These are phyloP conservation scores for Listronotus bonariensis DNA, from an alignment of 1,140 invertebrate species.

Conservation along the genomic window DNA sequence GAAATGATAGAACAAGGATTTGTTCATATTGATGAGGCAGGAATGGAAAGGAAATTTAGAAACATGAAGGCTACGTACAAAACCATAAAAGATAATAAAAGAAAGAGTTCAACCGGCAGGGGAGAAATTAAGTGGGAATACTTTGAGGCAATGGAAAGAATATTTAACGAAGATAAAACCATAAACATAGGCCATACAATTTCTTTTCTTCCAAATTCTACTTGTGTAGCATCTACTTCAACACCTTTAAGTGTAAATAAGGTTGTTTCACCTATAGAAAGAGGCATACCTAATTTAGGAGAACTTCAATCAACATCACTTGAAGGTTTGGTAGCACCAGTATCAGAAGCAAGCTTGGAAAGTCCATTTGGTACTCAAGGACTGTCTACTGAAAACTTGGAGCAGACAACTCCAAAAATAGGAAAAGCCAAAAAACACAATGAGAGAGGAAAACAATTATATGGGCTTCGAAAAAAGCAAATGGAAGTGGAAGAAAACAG, in stretches of 20 bases:
- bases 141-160: not conserved
- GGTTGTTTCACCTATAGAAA: slow-evolving; percentile 1
- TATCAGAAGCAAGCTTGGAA: not conserved
- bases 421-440: not conserved
- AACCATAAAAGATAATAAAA: too few relatives aligned
- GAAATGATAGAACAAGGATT: too few relatives aligned
- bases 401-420: not conserved
- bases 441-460: slow-evolving; percentile 1
- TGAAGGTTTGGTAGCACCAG: not conserved
- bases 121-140: too few relatives aligned
- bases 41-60: too few relatives aligned
- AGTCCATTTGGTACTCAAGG: not conserved
- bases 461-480: slow-evolving; percentile 2
- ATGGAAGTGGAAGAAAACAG: slow-evolving; percentile 1
- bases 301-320: not conserved
- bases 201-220: slow-evolving; percentile 1
- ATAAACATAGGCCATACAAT: slow-evolving; percentile 9
- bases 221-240: not conserved
- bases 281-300: not conserved
- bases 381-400: not conserved
- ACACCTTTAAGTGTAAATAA: not conserved
- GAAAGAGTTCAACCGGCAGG: too few relatives aligned
- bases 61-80: too few relatives aligned
- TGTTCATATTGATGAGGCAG: too few relatives aligned
- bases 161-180: slow-evolving; percentile 6